Conservation (phyloP, 2,888 invertebrate species). For the Petrophora chlorosata region DNA sequence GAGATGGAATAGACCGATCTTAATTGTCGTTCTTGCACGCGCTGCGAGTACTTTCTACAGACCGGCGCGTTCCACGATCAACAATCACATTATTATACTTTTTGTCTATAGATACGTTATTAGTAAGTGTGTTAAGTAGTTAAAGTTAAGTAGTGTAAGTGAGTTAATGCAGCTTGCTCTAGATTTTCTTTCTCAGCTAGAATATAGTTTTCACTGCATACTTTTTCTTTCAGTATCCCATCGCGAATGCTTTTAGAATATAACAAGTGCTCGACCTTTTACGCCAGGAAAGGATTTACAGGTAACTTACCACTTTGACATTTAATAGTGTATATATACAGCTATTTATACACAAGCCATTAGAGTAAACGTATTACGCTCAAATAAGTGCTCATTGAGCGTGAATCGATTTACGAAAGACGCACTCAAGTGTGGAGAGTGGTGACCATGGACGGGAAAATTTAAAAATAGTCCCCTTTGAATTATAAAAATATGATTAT, state of each 20-base stretch:
- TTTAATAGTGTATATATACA: slow-evolving; percentile 22
- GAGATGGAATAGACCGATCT: slow-evolving; percentile 57
- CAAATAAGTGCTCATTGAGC: slow-evolving; percentile 62
- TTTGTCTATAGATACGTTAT: slow-evolving; percentile 66
- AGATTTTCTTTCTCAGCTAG: slow-evolving; percentile 34
- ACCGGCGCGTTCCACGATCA: slow-evolving; percentile 57
- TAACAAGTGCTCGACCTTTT: background rate
- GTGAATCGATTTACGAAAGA: slow-evolving; percentile 61
- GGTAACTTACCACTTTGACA: slow-evolving; percentile 3
- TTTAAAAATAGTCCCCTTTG: slow-evolving; percentile 58
- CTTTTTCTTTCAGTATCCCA: no score
- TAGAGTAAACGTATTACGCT: slow-evolving; percentile 53
- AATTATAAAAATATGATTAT: slow-evolving; percentile 54
- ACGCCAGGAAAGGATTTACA: background rate
- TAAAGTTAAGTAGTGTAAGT: no score
- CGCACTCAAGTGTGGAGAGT: slow-evolving; percentile 58
- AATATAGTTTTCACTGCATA: background rate
- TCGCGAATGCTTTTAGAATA: no score
- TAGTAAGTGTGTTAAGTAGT: no score
- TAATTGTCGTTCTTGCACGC: slow-evolving; percentile 71
- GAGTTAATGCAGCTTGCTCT: slow-evolving; percentile 27
- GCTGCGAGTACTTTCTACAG: slow-evolving; percentile 69
- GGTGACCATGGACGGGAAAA: slow-evolving; percentile 54
- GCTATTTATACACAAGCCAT: slow-evolving; percentile 35
- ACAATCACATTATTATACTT: slow-evolving; percentile 70